Percentiles rank a stretch among this genome's conserved stretches.
Evolutionary conservation across 2,888 invertebrate genomes (phyloP).

Genomic region (Linnaemya vulpina): DNA sequence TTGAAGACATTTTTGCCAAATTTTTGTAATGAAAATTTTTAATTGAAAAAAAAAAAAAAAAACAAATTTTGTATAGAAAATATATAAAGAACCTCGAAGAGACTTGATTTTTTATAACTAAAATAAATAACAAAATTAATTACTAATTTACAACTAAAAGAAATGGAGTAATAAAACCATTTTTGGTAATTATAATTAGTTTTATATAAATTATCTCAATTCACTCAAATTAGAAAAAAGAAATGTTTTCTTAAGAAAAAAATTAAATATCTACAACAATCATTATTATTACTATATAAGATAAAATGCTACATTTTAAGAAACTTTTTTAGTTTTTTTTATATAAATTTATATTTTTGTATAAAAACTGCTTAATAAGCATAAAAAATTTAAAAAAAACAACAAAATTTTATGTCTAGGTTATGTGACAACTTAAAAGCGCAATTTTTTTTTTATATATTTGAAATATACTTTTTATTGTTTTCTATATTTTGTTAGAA

Average conservation of each 20-base stretch:
- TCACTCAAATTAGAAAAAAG: constrained; percentile 10
- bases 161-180: constrained; percentile 45
- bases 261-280: constrained; percentile 41
- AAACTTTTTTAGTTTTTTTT: constrained; percentile 22
- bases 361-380: constrained; percentile 38
- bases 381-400: constrained; percentile 12
- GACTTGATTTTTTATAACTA: constrained; percentile 67
- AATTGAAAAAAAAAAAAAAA: neutral
- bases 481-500: constrained; percentile 24
- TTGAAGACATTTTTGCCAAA: constrained; percentile 68
- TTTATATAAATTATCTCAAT: neutral
- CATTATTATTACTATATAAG: constrained; percentile 42
- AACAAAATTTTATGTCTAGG: constrained; percentile 14
- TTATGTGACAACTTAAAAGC: constrained; percentile 9
- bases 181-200: constrained; percentile 28
- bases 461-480: neutral
- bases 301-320: constrained; percentile 1
- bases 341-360: constrained; percentile 53
- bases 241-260: constrained; percentile 26
- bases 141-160: constrained; percentile 15
- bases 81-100: constrained; percentile 58
- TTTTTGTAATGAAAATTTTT: constrained; percentile 46
- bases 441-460: constrained; percentile 9
- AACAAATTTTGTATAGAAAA: constrained; percentile 48
- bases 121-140: constrained; percentile 22